Evolutionary conservation across 2,113 vertebrate species (phyloP).

Genomic region (Leuciscus idus): DNA sequence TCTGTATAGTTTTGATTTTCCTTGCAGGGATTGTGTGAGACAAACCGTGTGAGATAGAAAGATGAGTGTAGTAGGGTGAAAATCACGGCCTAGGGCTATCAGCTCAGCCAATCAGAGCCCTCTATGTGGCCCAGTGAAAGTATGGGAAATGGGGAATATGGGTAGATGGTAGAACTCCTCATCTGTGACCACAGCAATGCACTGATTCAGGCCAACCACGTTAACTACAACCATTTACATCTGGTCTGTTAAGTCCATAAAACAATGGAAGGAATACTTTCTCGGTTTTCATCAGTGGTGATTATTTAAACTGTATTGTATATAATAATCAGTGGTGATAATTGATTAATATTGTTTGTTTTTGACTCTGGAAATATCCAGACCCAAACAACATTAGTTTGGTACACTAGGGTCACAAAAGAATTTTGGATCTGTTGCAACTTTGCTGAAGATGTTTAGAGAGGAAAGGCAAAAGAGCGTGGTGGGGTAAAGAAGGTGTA

Average conservation of each 20-base stretch:
- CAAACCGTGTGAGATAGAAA: constrained; percentile 18
- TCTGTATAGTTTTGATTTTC: constrained; percentile 9
- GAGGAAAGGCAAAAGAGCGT: constrained; percentile 59
- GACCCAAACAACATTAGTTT: constrained; percentile 22
- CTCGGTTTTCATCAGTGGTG: background rate
- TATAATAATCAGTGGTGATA: constrained; percentile 6
- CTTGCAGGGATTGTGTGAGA: constrained; percentile 17
- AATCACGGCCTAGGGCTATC: constrained; percentile 33
- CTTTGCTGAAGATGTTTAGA: constrained; percentile 59
- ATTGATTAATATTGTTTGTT: background rate
- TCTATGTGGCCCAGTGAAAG: constrained; percentile 38
- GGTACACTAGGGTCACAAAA: constrained; percentile 47
- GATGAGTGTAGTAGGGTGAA: constrained; percentile 50
- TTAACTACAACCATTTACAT: constrained; percentile 8
- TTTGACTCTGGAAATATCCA: background rate
- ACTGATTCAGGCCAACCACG: constrained; percentile 17
- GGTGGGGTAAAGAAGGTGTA: constrained; percentile 53
- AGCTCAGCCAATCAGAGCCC: constrained; percentile 45
- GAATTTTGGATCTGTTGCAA: constrained; percentile 60
- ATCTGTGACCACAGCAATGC: constrained; percentile 24
- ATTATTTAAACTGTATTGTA: background rate
- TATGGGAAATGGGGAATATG: constrained; percentile 55
- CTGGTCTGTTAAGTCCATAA: background rate
- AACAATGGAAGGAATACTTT: background rate
- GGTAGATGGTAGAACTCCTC: constrained; percentile 41